Conservation (phyloP, 2,113 vertebrate genomes). For the Leucosticte australis region DNA sequence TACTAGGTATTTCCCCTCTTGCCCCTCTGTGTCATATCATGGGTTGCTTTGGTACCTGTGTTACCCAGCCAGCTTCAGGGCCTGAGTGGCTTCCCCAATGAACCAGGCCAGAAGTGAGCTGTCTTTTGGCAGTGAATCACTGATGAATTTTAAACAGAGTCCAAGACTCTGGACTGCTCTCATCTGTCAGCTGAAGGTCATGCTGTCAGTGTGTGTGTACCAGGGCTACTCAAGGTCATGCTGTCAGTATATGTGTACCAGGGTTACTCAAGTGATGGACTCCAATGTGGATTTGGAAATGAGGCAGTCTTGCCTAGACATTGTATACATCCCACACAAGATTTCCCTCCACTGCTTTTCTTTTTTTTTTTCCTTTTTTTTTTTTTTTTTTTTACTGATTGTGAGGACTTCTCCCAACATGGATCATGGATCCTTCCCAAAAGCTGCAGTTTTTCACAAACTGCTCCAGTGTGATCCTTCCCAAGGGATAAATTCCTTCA, state of each 20-base stretch:
- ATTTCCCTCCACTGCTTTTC: not conserved
- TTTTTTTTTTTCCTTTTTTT: not conserved
- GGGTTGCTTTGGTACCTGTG: not conserved
- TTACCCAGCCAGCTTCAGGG: not conserved
- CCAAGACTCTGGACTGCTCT: not conserved
- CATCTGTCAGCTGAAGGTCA: not conserved
- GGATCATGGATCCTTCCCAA: not conserved
- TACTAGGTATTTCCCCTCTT: not conserved
- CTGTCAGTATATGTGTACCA: not conserved
- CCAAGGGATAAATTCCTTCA: not conserved
- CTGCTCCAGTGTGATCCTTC: not conserved
- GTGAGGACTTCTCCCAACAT: not conserved
- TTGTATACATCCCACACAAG: not conserved
- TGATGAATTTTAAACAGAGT: not conserved
- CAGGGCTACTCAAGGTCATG: not conserved
- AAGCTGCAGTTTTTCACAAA: not conserved
- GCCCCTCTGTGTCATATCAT: not conserved
- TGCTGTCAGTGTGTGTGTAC: not conserved
- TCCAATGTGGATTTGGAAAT: not conserved
- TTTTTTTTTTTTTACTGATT: not conserved
- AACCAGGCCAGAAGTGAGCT: not conserved
- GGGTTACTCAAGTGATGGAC: not conserved
- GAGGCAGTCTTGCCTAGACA: not conserved
- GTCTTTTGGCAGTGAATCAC: not conserved
- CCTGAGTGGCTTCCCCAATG: not conserved